A percentile compares a stretch with the other conserved stretches of the same genome.
Conservation (phyloP, 1,140 invertebrate species). For the Leptonema lineaticorne region DNA sequence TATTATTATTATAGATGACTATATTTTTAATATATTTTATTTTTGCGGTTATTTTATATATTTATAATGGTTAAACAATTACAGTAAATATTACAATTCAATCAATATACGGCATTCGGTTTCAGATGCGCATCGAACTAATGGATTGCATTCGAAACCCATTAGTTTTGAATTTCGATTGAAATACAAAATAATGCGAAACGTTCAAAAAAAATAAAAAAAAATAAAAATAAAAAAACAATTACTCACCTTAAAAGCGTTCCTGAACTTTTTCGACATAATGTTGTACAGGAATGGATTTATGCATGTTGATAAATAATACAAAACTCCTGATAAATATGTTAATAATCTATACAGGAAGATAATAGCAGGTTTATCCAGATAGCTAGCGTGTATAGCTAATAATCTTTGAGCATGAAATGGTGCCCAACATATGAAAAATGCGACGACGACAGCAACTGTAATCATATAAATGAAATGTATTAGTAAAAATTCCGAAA, state of each 20-base stretch:
- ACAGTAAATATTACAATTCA: too few species aligned
- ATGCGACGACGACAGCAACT: conserved; percentile 93
- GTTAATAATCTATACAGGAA: conserved; percentile 63
- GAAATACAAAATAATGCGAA: background rate
- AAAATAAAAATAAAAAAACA: background rate
- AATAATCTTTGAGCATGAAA: conserved; percentile 87
- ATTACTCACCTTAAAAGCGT: conserved; percentile 73
- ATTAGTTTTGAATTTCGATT: too few species aligned
- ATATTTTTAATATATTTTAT: too few species aligned
- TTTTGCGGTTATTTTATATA: too few species aligned
- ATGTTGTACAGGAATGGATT: conserved; percentile 86
- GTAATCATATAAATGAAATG: conserved; percentile 39
- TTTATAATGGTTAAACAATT: too few species aligned
- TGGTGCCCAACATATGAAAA: conserved; percentile 94
- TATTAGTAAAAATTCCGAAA: background rate
- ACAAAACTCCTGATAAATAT: conserved; percentile 70
- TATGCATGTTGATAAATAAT: conserved; percentile 73
- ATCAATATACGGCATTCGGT: too few species aligned
- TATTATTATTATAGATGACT: too few species aligned
- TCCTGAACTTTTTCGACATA: conserved; percentile 84
- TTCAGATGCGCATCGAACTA: too few species aligned
- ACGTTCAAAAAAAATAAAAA: background rate
- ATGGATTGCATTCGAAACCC: too few species aligned
- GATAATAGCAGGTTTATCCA: conserved; percentile 51
- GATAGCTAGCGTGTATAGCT: conserved; percentile 65